phyloP scores from a whole-genome alignment of 2,888 invertebrate genomes.

The Ferrisia virgata region DNA sequence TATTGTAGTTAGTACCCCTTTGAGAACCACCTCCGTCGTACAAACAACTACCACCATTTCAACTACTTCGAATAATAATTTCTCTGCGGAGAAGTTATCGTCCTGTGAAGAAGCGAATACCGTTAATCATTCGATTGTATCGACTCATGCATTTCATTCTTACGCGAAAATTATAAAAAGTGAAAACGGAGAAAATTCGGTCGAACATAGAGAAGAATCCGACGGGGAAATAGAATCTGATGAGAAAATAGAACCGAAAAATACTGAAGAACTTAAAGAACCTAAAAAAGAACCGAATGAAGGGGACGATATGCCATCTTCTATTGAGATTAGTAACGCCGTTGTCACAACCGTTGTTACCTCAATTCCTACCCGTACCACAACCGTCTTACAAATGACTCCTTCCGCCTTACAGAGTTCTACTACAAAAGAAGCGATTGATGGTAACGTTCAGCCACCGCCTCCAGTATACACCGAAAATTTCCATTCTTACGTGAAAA shows the following conservation, averaged over 20 bases:
- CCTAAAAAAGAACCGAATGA: background rate
- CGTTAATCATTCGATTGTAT: background rate
- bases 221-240: background rate
- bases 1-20: background rate
- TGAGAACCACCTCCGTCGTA: background rate
- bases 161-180: background rate
- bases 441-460: background rate
- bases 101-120: background rate
- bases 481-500: conserved; percentile 44
- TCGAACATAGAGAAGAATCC: background rate
- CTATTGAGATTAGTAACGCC: background rate
- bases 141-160: background rate
- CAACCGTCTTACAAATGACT: conserved; percentile 36
- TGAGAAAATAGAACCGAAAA: background rate
- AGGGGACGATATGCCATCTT: no score
- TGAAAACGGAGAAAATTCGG: background rate
- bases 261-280: background rate
- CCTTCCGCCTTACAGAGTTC: background rate
- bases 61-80: background rate
- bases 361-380: conserved; percentile 7
- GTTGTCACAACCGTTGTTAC: background rate
- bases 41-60: background rate
- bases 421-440: background rate
- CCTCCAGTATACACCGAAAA: conserved; percentile 31
- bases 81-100: background rate